Evolutionary conservation across 2,113 vertebrate species (phyloP).

Genomic region (Podarcis cretensis): DNA sequence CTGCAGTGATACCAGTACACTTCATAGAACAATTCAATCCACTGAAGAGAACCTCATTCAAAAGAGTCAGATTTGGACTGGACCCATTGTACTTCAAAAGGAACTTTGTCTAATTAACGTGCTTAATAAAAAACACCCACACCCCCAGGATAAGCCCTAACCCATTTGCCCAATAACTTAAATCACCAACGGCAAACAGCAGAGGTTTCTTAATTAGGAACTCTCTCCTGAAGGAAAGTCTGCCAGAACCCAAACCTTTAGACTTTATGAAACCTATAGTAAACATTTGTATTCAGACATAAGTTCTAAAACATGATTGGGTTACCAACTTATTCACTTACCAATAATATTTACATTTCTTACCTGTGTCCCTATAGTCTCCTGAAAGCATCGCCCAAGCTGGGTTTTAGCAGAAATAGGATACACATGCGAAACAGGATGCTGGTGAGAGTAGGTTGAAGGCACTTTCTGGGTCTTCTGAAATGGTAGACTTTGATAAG

Average conservation of each 20-base stretch:
- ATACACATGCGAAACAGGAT: slow-evolving; percentile 84
- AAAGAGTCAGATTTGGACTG: neutral
- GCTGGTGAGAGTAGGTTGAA: slow-evolving; percentile 84
- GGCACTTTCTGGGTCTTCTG: slow-evolving; percentile 88
- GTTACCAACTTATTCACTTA: neutral
- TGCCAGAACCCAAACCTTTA: neutral
- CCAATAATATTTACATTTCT: slow-evolving; percentile 35
- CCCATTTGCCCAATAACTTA: neutral
- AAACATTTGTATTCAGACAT: neutral
- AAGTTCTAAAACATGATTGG: neutral
- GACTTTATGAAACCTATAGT: neutral
- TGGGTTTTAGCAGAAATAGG: slow-evolving; percentile 90
- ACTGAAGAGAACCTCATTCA: neutral
- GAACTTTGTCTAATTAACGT: neutral
- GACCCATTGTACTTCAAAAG: neutral
- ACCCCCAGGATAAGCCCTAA: neutral
- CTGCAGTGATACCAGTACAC: neutral
- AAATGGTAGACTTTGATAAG: slow-evolving; percentile 84
- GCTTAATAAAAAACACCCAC: neutral
- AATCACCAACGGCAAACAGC: neutral
- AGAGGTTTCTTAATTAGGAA: neutral
- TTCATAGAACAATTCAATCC: neutral
- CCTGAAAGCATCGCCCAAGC: slow-evolving; percentile 97
- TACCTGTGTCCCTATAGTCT: slow-evolving; percentile 93
- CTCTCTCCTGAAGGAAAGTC: neutral